Evolutionary conservation across 2,888 invertebrate species (phyloP), one percentile per base, ranked within the genome.

Genomic region (Cartodere bifasciata): DNA sequence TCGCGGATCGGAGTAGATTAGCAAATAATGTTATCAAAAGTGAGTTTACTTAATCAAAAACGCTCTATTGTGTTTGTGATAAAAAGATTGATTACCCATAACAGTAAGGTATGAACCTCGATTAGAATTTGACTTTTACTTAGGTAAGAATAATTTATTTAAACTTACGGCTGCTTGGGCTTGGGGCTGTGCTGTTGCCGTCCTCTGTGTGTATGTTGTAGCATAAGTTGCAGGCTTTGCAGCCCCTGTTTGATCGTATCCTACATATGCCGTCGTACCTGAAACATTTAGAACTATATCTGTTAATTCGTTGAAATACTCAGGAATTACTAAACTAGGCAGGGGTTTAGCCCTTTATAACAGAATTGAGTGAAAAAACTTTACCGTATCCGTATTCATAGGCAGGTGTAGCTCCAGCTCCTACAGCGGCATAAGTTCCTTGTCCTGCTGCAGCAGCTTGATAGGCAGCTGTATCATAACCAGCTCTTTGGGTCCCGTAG

Each of bases 391-490:
- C 72, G 62, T 76, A 75, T 47, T 75, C 76, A 61, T 76, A 77
- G 7, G 73, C 68, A 9, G 75, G 68, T 25, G 72, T 65, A 28
- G 72, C 68, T 28, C 60, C 61, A 14, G 62, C 56, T 31, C 60
- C 58, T 26, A 62, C 62, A 31, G 62, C 56, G 41, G 69, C 69
- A 58, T 71, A 72, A 25, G 72, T 70, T 52, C 78, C 78, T 59
- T 79, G 78, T 33, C 80, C 77, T 21, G 85, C 80, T 13, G 80
- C 77, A 37, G 77, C 81, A 34, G 85, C 81, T 50, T 85, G 84
- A 49, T 81, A 81, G 25, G 86, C 83, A 26, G 84, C 81, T 42
- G 81, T 80, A 55, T 84, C 83, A 67, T 85, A 83, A 35, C 81
- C 82, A 29, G 82, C 75, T 37, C 83, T 72, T 53, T 86, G 86